Evolutionary conservation across 2,113 vertebrate species (phyloP).

Genomic region (Jaculus jaculus): DNA sequence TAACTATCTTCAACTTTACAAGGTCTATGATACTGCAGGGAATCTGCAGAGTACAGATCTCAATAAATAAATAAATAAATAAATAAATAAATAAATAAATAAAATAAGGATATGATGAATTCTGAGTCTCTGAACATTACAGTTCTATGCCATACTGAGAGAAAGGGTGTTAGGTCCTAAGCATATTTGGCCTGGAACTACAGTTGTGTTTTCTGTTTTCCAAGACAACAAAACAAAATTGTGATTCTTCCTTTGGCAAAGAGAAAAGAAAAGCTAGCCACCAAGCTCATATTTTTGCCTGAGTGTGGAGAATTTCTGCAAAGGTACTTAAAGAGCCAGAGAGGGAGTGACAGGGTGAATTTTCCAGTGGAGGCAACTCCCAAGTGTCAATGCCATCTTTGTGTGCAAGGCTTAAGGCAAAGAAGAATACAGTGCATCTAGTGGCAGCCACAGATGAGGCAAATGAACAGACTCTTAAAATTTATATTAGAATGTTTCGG

Average conservation of each 20-base stretch:
- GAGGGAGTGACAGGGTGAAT: background rate
- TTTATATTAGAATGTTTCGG: background rate
- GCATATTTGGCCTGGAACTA: background rate
- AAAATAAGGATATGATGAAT: background rate
- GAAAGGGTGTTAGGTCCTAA: constrained; percentile 37
- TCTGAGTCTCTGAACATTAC: background rate
- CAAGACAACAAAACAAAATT: constrained; percentile 64
- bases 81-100: too few relatives aligned
- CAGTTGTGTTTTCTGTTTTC: constrained; percentile 44
- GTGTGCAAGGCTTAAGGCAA: background rate
- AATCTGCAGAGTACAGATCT: background rate
- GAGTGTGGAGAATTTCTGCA: constrained; percentile 2
- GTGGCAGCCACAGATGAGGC: background rate
- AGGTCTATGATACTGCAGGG: background rate
- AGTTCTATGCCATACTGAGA: background rate
- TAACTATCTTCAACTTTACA: background rate
- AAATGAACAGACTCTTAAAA: constrained; percentile 12
- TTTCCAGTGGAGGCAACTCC: background rate
- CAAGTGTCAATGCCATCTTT: background rate
- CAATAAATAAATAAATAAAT: background rate
- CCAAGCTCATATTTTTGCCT: background rate
- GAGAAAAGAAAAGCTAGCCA: constrained; percentile 15
- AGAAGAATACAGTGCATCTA: background rate
- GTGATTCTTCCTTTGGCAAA: constrained; percentile 58
- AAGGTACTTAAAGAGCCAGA: background rate